Evolutionary conservation across 2,113 vertebrate genomes (phyloP).

Genomic region (Anguilla rostrata): DNA sequence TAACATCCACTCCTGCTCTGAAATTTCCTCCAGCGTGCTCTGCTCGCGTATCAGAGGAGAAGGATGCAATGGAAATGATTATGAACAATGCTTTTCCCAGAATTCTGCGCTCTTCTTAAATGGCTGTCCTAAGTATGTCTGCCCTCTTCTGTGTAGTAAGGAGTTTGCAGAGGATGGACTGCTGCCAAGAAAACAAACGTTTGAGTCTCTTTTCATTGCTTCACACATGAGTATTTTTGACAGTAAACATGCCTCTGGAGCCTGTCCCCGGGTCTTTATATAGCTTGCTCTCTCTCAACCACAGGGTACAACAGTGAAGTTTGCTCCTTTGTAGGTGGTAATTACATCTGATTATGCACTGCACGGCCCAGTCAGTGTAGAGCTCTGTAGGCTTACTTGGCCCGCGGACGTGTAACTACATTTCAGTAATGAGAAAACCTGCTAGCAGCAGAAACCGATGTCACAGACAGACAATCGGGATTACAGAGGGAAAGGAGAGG

Average conservation of each 20-base stretch:
- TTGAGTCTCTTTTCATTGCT: neutral
- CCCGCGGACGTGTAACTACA: neutral
- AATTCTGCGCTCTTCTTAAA: neutral
- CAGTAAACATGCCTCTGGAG: neutral
- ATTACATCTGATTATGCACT: conserved; percentile 49
- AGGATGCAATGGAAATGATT: too few relatives aligned
- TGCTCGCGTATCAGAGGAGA: too few relatives aligned
- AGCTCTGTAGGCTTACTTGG: neutral
- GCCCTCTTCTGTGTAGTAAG: neutral
- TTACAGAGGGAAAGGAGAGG: neutral
- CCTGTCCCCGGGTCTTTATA: neutral
- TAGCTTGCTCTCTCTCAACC: neutral
- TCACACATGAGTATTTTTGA: neutral
- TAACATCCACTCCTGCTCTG: too few relatives aligned
- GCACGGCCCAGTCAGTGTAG: conserved; percentile 22
- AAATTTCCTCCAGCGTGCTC: too few relatives aligned
- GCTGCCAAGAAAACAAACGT: neutral
- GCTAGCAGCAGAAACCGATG: neutral
- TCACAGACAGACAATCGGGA: neutral
- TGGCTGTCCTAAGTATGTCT: neutral
- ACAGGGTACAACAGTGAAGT: conserved; percentile 36
- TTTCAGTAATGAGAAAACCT: neutral
- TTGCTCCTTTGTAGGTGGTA: conserved; percentile 31
- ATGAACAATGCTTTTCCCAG: too few relatives aligned
- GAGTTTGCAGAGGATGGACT: neutral